phyloP scores from a whole-genome alignment of 2,113 vertebrate species.

The Crotalus viridis region DNA sequence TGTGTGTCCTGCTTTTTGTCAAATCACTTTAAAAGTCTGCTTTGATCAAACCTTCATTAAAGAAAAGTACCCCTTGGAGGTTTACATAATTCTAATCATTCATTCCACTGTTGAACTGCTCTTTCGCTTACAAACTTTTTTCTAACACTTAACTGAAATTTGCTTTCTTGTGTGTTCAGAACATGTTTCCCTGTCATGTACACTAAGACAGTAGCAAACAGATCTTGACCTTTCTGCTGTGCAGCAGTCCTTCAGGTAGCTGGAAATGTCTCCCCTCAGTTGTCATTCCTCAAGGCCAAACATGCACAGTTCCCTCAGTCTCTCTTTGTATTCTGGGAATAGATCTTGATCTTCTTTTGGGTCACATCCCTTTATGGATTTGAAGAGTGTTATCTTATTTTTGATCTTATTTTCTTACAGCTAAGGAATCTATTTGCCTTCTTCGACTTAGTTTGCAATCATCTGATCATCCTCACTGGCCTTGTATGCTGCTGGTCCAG shows the following conservation, averaged over 20 bases:
- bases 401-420: background rate
- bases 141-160: background rate
- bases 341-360: background rate
- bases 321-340: background rate
- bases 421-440: background rate
- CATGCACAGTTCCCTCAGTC: background rate
- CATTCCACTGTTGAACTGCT: background rate
- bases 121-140: background rate
- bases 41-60: background rate
- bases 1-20: background rate
- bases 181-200: background rate
- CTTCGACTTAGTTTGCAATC: background rate
- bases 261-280: background rate
- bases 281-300: background rate
- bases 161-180: background rate
- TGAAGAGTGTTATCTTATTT: background rate
- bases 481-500: background rate
- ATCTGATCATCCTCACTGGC: background rate
- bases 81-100: background rate
- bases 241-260: background rate
- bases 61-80: background rate
- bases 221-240: background rate
- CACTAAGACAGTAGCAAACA: background rate
- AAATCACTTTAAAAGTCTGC: background rate
- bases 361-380: background rate